These are phyloP conservation scores for Anas platyrhynchos DNA, from an alignment of 2,113 vertebrate genomes.

Conservation along the genomic window DNA sequence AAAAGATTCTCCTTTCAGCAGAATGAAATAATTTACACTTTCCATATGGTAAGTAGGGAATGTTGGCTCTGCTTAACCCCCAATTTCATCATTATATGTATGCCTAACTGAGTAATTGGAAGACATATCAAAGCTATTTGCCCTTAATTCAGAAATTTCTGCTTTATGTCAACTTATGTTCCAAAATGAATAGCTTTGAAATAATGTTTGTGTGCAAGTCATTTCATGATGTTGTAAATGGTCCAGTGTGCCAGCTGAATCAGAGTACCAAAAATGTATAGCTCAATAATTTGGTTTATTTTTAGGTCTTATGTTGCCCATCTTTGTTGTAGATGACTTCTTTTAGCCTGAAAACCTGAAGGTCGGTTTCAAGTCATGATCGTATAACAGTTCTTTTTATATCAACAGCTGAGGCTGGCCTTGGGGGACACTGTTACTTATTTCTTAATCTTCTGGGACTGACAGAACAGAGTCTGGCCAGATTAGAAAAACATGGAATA, in stretches of 20 bases:
- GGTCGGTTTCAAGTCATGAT: slow-evolving; percentile 42
- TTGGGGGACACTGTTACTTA: slow-evolving; percentile 23
- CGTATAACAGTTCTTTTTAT: slow-evolving; percentile 45
- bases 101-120: not conserved
- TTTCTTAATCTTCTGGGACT: slow-evolving; percentile 39
- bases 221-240: slow-evolving; percentile 8
- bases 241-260: not conserved
- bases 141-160: not conserved
- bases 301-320: slow-evolving; percentile 43
- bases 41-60: not conserved
- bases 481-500: not conserved
- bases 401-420: slow-evolving; percentile 25
- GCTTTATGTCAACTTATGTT: not conserved
- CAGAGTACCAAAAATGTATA: slow-evolving; percentile 20
- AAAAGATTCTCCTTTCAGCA: not conserved
- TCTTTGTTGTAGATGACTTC: slow-evolving; percentile 16
- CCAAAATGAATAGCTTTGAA: not conserved
- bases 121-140: not conserved
- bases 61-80: not conserved
- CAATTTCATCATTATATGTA: not conserved
- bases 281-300: slow-evolving; percentile 56
- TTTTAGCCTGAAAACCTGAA: slow-evolving; percentile 49
- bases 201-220: not conserved
- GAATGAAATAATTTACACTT: not conserved
- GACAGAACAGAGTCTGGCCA: not conserved